Base-by-base conservation (phyloP, 2,888 invertebrate species). In the Pogonocherus hispidulus region DNA sequence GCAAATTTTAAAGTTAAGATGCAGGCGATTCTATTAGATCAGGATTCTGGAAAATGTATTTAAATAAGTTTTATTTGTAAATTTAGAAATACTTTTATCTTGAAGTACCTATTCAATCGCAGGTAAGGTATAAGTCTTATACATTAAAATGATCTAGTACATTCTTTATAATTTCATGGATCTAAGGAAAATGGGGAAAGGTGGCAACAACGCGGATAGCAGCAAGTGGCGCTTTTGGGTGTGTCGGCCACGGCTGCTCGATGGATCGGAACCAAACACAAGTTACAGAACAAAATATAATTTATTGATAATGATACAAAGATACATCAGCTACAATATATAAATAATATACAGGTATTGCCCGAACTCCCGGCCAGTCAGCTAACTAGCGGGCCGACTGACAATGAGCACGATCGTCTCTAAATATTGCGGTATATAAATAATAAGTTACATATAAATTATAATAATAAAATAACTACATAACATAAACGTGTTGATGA, bases 381-480 rank as follows among this genome's bases (percentile, higher is more conserved):
- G 71, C 66, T 63, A 59, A 23, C 64, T 59, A 59, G 19, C 20
- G 67, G 35, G 67, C 65, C 69, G 74, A 72, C 74, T 74, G 74
- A 74, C 74, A 81, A 80, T 78, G 79, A 80, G 83, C 83, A 84
- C 83, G 82, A 81, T 83, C 82, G 84, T 85, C 84, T 83, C 79
- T 80, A 80, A 70, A 82, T 84, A 84, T 83, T 85, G 84, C 84
- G 79, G 66, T 67, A 66, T 81, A 85, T 85, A 85, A 85, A 85
- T 84, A 85, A 85, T 86, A 86, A 86, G 86, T 86, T 86, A 86
- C 84, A 86, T 85, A 86, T 86, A 86, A 86, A 85, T 85, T 84
- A 86, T 85, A 83, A 83, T 81, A 82, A 84, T 84, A 85, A 85
- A 84, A 86, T 85, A 85, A 85, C 84, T 85, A 85, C 81, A 85